These are phyloP conservation scores for Phytoseiulus persimilis DNA, from an alignment of 2,888 invertebrate species.

Conservation along the genomic window DNA sequence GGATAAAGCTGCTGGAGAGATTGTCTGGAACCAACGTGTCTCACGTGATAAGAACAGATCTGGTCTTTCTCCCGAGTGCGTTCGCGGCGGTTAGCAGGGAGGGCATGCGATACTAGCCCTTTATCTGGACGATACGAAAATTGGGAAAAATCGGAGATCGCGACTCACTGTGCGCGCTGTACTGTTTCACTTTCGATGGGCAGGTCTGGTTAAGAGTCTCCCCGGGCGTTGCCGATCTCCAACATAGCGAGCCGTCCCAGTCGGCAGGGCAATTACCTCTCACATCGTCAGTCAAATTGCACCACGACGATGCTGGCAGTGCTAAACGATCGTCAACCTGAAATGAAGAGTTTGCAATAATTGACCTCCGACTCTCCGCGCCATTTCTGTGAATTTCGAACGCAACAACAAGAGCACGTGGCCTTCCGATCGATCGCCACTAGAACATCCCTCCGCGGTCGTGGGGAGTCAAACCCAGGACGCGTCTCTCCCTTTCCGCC, in stretches of 20 bases:
- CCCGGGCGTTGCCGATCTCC: slow-evolving; percentile 16
- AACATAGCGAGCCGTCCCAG: slow-evolving; percentile 8
- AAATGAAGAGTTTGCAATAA: background rate
- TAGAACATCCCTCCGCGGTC: no score
- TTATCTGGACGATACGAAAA: background rate
- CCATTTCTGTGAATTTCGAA: no score
- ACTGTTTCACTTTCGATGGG: background rate
- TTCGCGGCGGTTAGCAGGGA: no score
- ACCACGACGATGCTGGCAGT: background rate
- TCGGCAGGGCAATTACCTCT: slow-evolving; percentile 10
- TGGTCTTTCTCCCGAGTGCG: background rate
- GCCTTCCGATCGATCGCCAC: no score
- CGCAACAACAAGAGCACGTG: no score
- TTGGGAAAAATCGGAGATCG: background rate
- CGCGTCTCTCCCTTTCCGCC: no score
- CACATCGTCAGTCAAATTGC: background rate
- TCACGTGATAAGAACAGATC: background rate
- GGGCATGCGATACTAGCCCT: no score
- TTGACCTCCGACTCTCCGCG: background rate
- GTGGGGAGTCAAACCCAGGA: no score
- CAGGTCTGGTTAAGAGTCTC: slow-evolving; percentile 24
- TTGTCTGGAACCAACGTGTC: background rate
- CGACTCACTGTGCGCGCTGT: slow-evolving; percentile 15
- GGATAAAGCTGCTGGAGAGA: background rate
- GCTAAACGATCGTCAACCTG: background rate